Base-by-base conservation (phyloP, 2,113 vertebrate genomes). In the Carassius carassius region DNA sequence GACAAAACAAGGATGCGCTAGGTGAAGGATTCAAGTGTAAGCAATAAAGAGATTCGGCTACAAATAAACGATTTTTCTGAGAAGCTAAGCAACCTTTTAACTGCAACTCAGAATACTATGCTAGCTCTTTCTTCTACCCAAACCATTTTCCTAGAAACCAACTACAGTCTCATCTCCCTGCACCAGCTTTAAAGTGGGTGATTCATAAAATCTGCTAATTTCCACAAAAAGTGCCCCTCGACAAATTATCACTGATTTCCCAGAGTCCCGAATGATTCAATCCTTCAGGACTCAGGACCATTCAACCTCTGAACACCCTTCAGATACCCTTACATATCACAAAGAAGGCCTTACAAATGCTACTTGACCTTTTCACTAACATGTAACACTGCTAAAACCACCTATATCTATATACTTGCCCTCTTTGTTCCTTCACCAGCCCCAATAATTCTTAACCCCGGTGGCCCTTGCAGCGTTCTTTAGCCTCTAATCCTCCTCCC, bases 291-390 rank as follows among this genome's bases (percentile, higher is more conserved):
- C 44, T 47, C 56, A 69, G 58, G 58, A n/a, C 58, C 3, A 16
- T 60, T 81, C 69, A 84, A 76, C 77, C 84, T 74, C 81, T 63
- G 75, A 81, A 86, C 62, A 84, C 84, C 78, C 76, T 84, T 29
- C 62, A 81, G 29, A 54, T 49, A 49, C 41, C 78, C 23, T 12
- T 81, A 67, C n/a, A 49, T 25, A 11, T 25, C 14, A 13, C 23
- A 10, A 9, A 1, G 10, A 67, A 29, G 49, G 3, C 25, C 16
- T 29, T 54, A 76, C 49, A 69, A 67, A 81, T 51, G 41, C 62
- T 21, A 17, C 60, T 67, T 80, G 41, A 65, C 37, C 44, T 80
- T 65, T 67, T 49, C 21, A 19, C 14, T 47, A 65, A 62, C 60
- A 80, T 17, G 19, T 63, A 17, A 63, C 35, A 80, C n/a, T 49